phyloP scores from a whole-genome alignment of 2,113 vertebrate species.

The Progne subis region DNA sequence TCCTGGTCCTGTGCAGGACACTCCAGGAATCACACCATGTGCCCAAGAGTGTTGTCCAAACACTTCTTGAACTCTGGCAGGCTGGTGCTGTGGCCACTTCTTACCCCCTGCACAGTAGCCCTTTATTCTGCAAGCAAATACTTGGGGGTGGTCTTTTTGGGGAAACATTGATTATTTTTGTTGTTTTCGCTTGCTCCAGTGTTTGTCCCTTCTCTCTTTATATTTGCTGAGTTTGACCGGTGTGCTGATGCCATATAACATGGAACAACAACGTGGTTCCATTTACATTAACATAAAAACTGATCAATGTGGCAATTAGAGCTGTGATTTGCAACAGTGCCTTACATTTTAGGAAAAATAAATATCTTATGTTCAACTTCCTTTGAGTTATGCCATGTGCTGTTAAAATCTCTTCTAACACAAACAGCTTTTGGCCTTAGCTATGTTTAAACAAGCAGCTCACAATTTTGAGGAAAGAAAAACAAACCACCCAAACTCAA shows the following conservation, averaged over 20 bases:
- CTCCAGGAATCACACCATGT: background rate
- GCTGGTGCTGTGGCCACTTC: background rate
- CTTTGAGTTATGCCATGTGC: background rate
- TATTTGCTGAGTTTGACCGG: background rate
- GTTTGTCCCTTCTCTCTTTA: background rate
- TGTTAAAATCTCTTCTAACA: background rate
- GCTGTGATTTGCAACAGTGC: background rate
- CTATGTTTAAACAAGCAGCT: background rate
- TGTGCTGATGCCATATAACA: background rate
- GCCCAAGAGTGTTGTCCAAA: background rate
- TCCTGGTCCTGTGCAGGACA: background rate
- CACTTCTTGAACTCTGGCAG: background rate
- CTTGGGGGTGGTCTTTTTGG: background rate
- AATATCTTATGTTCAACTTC: background rate
- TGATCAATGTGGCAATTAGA: background rate
- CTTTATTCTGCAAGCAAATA: background rate
- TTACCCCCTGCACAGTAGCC: rapidly evolving
- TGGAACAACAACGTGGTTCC: background rate
- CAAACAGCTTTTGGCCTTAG: background rate
- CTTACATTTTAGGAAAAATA: background rate
- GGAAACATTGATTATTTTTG: background rate
- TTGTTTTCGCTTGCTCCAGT: background rate
- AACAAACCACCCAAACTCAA: background rate
- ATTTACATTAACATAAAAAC: background rate
- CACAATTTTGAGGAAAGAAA: background rate